These are phyloP conservation scores for Colletes latitarsis DNA, from an alignment of 1,140 invertebrate species.

Conservation along the genomic window DNA sequence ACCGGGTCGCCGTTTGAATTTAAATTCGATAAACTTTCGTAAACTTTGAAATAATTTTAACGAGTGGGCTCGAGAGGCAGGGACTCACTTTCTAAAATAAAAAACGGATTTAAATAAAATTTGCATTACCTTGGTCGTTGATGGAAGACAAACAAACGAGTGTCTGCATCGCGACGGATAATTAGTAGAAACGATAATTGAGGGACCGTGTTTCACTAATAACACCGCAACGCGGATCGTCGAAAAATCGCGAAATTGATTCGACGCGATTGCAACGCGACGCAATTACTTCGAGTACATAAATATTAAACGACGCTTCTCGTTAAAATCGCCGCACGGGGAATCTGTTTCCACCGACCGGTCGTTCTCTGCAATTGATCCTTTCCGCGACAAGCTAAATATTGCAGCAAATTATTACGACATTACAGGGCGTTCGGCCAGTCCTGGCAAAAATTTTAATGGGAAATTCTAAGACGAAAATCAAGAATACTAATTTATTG, in stretches of 20 bases:
- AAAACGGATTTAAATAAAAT: slow-evolving; percentile 10
- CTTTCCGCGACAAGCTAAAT: too few relatives aligned
- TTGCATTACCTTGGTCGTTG: neutral
- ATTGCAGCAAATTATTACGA: neutral
- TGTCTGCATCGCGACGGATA: neutral
- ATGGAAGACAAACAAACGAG: neutral
- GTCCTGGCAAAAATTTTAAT: too few relatives aligned
- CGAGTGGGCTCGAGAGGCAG: neutral
- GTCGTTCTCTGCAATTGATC: neutral
- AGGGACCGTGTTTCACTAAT: neutral
- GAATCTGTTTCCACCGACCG: neutral
- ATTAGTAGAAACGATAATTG: slow-evolving; percentile 31
- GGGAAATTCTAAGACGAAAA: too few relatives aligned
- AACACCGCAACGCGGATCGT: neutral
- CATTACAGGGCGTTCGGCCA: too few relatives aligned
- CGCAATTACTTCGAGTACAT: slow-evolving; percentile 39
- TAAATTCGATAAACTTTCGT: neutral
- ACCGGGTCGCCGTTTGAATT: neutral
- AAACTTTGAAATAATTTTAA: neutral
- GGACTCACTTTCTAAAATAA: slow-evolving; percentile 2
- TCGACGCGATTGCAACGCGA: slow-evolving; percentile 3
- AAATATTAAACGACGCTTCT: slow-evolving; percentile 37
- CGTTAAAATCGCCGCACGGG: neutral
- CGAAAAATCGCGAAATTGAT: slow-evolving; percentile 18
- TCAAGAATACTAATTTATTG: too few relatives aligned